Evolutionary conservation across 35 echinoderm and acorn worm species (phyloP).

Genomic region (Apostichopus japonicus): DNA sequence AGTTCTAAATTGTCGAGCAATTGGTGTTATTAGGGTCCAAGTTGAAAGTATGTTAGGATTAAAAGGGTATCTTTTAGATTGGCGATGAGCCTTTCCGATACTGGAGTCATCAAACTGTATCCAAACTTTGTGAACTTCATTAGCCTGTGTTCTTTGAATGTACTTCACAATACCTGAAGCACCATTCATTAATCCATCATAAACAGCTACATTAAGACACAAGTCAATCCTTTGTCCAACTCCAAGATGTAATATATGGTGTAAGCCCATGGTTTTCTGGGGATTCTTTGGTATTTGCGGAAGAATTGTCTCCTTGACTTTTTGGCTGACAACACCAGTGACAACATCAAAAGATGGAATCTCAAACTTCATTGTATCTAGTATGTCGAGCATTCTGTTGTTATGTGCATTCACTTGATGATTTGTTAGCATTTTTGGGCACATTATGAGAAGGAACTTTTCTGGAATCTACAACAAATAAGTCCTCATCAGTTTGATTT

Average conservation of each 20-base stretch:
- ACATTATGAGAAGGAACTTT: background rate
- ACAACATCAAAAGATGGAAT: constrained; percentile 34
- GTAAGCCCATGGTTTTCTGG: constrained; percentile 37
- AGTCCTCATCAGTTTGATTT: constrained; percentile 39
- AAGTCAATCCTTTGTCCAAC: constrained; percentile 46
- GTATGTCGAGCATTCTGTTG: background rate
- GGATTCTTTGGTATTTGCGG: constrained; percentile 35
- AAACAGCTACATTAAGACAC: constrained; percentile 50
- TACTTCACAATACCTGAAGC: constrained; percentile 47
- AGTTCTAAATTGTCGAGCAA: constrained; percentile 44
- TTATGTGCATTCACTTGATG: constrained; percentile 45
- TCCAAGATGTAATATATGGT: background rate
- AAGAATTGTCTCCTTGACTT: constrained; percentile 39
- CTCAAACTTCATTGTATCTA: constrained; percentile 29
- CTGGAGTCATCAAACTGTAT: constrained; percentile 47
- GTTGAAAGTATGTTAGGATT: background rate
- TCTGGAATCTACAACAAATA: constrained; percentile 3
- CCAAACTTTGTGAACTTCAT: constrained; percentile 33
- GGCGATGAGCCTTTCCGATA: constrained; percentile 34
- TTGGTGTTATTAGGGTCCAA: constrained; percentile 47
- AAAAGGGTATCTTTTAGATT: constrained; percentile 1
- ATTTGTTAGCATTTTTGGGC: constrained; percentile 53
- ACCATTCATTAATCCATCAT: constrained; percentile 65
- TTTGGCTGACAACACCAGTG: constrained; percentile 38
- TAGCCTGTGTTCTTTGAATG: constrained; percentile 13